phyloP scores from a whole-genome alignment of 2,113 vertebrate genomes.

The Nicator chloris region DNA sequence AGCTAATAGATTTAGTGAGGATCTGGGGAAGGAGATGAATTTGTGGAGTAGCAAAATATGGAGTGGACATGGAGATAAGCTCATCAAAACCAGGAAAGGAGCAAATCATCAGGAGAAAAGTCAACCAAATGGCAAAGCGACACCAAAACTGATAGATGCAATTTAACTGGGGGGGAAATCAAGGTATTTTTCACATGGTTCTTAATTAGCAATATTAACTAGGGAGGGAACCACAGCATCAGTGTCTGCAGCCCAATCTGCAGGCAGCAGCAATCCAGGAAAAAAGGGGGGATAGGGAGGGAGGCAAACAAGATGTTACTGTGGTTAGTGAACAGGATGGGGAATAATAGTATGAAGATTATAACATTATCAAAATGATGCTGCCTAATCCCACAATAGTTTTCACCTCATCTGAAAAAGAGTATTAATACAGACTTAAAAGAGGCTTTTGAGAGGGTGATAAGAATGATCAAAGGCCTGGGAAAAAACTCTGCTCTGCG shows the following conservation, averaged over 20 bases:
- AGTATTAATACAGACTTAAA: slow-evolving; percentile 40
- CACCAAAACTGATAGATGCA: not conserved
- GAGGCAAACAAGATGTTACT: not conserved
- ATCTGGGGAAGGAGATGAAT: not conserved
- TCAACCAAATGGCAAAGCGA: not conserved
- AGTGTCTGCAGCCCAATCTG: not conserved
- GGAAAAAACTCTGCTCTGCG: not conserved
- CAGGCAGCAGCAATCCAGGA: not conserved
- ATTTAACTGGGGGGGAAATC: not conserved
- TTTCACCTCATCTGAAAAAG: slow-evolving; percentile 6
- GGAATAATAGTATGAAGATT: not conserved
- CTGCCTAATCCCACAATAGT: slow-evolving; percentile 23
- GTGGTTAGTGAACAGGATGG: not conserved
- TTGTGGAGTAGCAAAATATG: not conserved
- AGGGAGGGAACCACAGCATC: not conserved
- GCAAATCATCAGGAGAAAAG: not conserved
- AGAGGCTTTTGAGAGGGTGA: slow-evolving; percentile 25
- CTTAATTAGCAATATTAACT: not conserved
- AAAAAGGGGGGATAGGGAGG: not conserved
- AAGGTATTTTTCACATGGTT: not conserved
- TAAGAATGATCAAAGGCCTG: slow-evolving; percentile 48
- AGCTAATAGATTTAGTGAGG: not conserved
- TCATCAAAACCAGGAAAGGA: not conserved
- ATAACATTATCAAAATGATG: slow-evolving; percentile 18
- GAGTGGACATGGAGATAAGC: not conserved